phyloP scores from a whole-genome alignment of 2,888 invertebrate genomes.

The Sycophila texana region DNA sequence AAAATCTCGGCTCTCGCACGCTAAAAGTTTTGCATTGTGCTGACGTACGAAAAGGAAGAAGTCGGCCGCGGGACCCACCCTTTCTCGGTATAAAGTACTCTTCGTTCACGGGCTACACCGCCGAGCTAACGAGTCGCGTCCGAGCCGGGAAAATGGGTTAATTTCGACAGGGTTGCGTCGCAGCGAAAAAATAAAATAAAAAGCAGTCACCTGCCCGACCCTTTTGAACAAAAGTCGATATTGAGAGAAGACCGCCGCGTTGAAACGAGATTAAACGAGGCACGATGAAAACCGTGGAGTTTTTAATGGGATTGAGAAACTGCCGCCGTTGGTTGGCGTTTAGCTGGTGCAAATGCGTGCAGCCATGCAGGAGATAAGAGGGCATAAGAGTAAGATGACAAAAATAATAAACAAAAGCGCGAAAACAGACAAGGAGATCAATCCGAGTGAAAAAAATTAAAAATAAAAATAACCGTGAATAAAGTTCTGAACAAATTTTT shows the following conservation, averaged over 20 bases:
- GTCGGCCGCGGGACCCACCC: neutral
- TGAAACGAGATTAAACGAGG: constrained; percentile 16
- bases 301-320: neutral
- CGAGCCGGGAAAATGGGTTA: constrained; percentile 31
- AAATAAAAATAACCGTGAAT: too few relatives aligned
- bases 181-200: neutral
- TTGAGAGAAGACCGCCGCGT: neutral
- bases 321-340: neutral
- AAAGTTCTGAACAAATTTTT: too few relatives aligned
- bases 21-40: too few relatives aligned
- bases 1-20: too few relatives aligned
- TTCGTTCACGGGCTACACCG: too few relatives aligned
- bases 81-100: neutral
- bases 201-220: too few relatives aligned
- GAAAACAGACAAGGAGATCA: too few relatives aligned
- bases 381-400: neutral
- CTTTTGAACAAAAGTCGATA: too few relatives aligned
- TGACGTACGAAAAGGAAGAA: too few relatives aligned
- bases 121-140: neutral
- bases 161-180: constrained; percentile 1
- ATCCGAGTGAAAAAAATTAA: too few relatives aligned
- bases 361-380: neutral
- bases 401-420: too few relatives aligned
- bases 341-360: neutral
- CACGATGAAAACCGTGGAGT: neutral